Conservation (phyloP, 2,113 vertebrate genomes). For the Cariama cristata region DNA sequence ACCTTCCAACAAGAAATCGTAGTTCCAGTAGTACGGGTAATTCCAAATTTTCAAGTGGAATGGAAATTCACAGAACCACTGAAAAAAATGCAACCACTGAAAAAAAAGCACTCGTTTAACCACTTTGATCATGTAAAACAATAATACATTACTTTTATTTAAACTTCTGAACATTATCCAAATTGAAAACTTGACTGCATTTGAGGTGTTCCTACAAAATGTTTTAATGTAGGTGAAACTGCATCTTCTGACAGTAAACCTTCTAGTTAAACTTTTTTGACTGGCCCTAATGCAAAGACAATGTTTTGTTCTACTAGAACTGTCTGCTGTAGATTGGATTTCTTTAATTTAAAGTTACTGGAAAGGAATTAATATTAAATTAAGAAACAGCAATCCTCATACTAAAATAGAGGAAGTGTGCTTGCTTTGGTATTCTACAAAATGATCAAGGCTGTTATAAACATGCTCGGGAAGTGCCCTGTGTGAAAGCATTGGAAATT, state of each 20-base stretch:
- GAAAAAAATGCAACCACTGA: neutral
- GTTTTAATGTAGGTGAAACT: neutral
- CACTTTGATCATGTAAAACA: neutral
- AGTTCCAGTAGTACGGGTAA: neutral
- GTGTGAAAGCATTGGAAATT: neutral
- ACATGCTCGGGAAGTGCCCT: neutral
- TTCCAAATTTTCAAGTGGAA: neutral
- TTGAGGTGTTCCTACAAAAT: neutral
- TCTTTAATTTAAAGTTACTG: slow-evolving; percentile 15
- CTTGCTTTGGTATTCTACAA: neutral
- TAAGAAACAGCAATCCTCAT: neutral
- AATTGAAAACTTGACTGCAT: neutral
- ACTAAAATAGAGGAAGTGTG: neutral
- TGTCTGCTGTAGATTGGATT: neutral
- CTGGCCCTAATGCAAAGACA: neutral
- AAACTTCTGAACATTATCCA: neutral
- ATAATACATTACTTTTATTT: neutral
- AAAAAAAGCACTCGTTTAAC: neutral
- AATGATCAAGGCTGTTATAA: neutral
- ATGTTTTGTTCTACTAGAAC: neutral
- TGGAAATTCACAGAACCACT: neutral
- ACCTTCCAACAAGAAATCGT: neutral
- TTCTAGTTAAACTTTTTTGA: neutral
- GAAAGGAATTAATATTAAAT: slow-evolving; percentile 16
- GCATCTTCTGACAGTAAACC: neutral